These are phyloP conservation scores for Metellina segmentata DNA, from an alignment of 2,888 invertebrate genomes.

Conservation along the genomic window DNA sequence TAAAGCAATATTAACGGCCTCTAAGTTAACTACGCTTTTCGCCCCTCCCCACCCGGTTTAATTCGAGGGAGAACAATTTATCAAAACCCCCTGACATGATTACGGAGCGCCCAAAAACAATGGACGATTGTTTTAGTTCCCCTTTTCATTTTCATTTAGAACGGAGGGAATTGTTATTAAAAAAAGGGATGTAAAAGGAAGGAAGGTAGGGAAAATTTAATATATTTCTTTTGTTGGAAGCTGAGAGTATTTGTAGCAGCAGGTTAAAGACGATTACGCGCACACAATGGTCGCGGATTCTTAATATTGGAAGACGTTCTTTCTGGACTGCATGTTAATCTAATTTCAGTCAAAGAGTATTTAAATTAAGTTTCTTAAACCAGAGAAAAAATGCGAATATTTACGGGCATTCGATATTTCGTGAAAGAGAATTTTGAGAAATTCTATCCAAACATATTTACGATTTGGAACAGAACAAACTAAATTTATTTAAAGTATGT, in stretches of 20 bases:
- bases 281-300: background rate
- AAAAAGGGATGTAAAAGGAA: slow-evolving; percentile 15
- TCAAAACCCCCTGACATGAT: slow-evolving; percentile 75
- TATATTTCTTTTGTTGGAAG: slow-evolving; percentile 69
- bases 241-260: slow-evolving; percentile 56
- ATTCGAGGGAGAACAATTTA: slow-evolving; percentile 72
- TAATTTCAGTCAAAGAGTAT: background rate
- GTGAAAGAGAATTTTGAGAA: no score
- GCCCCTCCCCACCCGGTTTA: slow-evolving; percentile 56
- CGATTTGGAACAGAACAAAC: no score
- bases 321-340: background rate
- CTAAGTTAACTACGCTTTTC: slow-evolving; percentile 69
- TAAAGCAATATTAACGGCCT: slow-evolving; percentile 76
- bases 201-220: slow-evolving; percentile 63
- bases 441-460: no score
- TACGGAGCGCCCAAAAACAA: slow-evolving; percentile 73
- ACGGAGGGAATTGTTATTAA: slow-evolving; percentile 28
- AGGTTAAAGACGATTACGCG: slow-evolving; percentile 45
- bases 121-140: slow-evolving; percentile 75
- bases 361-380: background rate
- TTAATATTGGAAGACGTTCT: background rate
- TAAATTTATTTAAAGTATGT: no score
- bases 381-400: no score
- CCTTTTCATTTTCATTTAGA: slow-evolving; percentile 76
- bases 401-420: no score